Evolutionary conservation across 1,140 invertebrate genomes (phyloP).

Genomic region (Homarus americanus): DNA sequence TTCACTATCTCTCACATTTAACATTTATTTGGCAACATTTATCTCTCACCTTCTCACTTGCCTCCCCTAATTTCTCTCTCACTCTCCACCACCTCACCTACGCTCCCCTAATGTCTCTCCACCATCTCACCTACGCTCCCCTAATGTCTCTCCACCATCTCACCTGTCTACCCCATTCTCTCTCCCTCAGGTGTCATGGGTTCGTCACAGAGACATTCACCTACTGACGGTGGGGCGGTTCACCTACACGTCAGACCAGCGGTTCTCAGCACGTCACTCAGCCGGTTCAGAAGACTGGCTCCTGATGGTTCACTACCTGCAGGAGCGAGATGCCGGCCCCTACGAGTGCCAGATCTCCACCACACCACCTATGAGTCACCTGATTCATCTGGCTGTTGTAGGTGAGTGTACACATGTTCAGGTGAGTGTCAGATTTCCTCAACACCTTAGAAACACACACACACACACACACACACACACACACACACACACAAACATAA

Average conservation of each 20-base stretch:
- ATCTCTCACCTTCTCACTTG: too few relatives aligned
- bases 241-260: conserved; percentile 38
- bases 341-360: conserved; percentile 50
- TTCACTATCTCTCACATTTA: too few relatives aligned
- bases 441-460: too few relatives aligned
- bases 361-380: conserved; percentile 28
- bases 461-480: too few relatives aligned
- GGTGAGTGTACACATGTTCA: too few relatives aligned
- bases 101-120: too few relatives aligned
- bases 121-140: too few relatives aligned
- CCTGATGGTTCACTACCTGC: conserved; percentile 20
- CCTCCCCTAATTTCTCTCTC: too few relatives aligned
- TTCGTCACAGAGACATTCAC: conserved; percentile 31
- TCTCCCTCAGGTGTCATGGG: conserved; percentile 17
- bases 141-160: not conserved
- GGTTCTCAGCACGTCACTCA: conserved; percentile 13
- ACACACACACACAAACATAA: too few relatives aligned
- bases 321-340: conserved; percentile 17
- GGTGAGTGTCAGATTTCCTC: too few relatives aligned
- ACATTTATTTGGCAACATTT: too few relatives aligned
- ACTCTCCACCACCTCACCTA: too few relatives aligned
- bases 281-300: conserved; percentile 36
- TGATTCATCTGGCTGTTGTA: conserved; percentile 24
- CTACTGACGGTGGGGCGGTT: conserved; percentile 29
- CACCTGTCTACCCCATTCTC: not conserved